Conservation (phyloP, 1,140 invertebrate species). For the Mactra quadrangularis region DNA sequence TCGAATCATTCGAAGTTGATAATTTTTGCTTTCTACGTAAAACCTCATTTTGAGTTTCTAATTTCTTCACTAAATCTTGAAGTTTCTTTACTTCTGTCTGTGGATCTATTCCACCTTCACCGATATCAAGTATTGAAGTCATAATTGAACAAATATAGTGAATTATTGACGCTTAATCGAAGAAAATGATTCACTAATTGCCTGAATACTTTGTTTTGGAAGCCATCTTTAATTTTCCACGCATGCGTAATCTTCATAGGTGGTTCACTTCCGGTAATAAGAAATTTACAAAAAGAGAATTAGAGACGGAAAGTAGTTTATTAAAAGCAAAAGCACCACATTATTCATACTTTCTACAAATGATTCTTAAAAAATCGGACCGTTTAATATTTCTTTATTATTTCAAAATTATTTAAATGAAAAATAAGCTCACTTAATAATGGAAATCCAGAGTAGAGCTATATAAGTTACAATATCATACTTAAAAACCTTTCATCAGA, state of each 20-base stretch:
- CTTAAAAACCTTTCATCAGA: too few relatives aligned
- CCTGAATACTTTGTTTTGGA: conserved; percentile 45
- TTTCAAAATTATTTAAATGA: too few relatives aligned
- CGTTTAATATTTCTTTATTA: too few relatives aligned
- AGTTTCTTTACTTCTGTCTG: conserved; percentile 83
- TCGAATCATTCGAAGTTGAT: conserved; percentile 42
- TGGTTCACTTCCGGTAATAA: conserved; percentile 17
- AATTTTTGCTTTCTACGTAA: conserved; percentile 80
- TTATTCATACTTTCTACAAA: too few relatives aligned
- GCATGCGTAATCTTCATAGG: conserved; percentile 30
- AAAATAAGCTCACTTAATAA: too few relatives aligned
- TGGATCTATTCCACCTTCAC: conserved; percentile 75
- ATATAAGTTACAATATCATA: too few relatives aligned
- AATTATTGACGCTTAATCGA: background rate
- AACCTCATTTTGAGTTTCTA: conserved; percentile 83
- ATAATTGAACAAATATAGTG: background rate
- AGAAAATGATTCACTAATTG: conserved; percentile 12
- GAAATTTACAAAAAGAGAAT: conserved; percentile 8
- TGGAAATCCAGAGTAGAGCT: too few relatives aligned
- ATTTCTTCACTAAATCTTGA: conserved; percentile 83
- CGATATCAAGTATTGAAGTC: conserved; percentile 45
- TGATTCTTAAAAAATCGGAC: too few relatives aligned
- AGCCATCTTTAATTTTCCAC: conserved; percentile 34
- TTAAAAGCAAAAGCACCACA: too few relatives aligned
- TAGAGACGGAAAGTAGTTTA: too few relatives aligned